Conservation (phyloP, 2,797 vertebrate genomes). For the Myotis vivesi region DNA sequence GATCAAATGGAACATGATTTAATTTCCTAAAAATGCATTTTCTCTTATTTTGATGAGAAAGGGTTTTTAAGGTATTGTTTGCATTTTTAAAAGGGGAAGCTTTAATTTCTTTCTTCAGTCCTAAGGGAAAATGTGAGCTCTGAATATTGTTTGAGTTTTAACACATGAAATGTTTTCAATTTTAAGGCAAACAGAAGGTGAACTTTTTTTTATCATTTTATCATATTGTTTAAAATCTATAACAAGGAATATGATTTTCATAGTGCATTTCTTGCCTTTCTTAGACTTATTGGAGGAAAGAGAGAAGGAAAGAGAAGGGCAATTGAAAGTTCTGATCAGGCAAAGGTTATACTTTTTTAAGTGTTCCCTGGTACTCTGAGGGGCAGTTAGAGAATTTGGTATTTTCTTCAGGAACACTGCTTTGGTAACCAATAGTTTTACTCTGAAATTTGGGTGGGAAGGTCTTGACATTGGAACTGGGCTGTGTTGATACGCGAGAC, state of each 20-base stretch:
- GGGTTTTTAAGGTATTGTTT: not conserved
- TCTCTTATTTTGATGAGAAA: not conserved
- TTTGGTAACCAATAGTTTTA: not conserved
- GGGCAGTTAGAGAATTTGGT: not conserved
- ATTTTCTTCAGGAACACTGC: not conserved
- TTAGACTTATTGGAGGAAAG: not conserved
- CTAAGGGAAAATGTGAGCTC: not conserved
- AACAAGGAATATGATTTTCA: not conserved
- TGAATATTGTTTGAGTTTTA: not conserved
- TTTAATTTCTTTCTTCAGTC: slow-evolving; percentile 22
- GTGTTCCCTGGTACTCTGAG: not conserved
- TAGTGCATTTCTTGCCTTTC: not conserved
- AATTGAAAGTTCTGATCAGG: not conserved
- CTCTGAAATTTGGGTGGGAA: not conserved
- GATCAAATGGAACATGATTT: not conserved
- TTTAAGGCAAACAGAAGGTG: not conserved
- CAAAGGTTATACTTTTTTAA: not conserved
- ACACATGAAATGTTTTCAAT: not conserved
- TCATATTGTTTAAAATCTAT: not conserved
- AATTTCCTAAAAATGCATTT: slow-evolving; percentile 13
- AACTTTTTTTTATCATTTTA: not conserved
- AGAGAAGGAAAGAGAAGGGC: not conserved
- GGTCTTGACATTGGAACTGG: not conserved
- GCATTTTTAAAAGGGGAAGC: not conserved
- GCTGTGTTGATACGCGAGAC: not conserved